Evolutionary conservation across 1,140 invertebrate species (phyloP), one percentile per base, ranked within the genome.

Genomic region (Lepidurus packardi): DNA sequence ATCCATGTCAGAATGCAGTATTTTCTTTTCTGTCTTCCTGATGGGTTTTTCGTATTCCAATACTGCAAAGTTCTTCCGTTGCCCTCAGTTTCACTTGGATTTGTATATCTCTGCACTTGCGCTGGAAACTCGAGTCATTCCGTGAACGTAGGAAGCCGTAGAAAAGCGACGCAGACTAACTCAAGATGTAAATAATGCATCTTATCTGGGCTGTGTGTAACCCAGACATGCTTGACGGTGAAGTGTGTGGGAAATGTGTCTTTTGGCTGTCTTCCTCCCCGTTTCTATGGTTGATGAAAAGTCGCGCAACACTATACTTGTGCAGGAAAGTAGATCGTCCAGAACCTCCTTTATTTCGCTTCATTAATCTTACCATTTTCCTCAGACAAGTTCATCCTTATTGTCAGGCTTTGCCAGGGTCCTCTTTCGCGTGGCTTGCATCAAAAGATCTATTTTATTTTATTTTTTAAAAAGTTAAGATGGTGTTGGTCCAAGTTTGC

Each of bases 341-440:
- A 21, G 16, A 65, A 21, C 53, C 53, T 65, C 53, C 13, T 7
- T 65, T 65, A 34, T 16, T 65, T 65, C 53, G 8, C 16, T 21
- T 65, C 53, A 65, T 65, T 65, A 65, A 65, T 65, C 53, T 65
- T 65, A 16, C 16, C 53, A 16, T 65, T 16, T 65, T 65, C 34
- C 16, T 65, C 53, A n/a, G 53, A 65, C 53, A 65, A 65, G 53
- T 65, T 65, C 7, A 65, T 21, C 21, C 53, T 21, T 65, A 16
- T 16, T 16, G 13, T 65, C 53, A 65, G 21, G 53, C 13, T 65
- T 65, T 65, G 16, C 21, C 16, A 16, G 53, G 21, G 53, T 9
- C 7, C 21, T 16, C 53, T 65, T 65, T 65, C 53, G 16, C 53
- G 53, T 21, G 53, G 53, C 53, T 65, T 13, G 53, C 13, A 65